Evolutionary conservation across 2,113 vertebrate species (phyloP).

Genomic region (Hoplias malabaricus): DNA sequence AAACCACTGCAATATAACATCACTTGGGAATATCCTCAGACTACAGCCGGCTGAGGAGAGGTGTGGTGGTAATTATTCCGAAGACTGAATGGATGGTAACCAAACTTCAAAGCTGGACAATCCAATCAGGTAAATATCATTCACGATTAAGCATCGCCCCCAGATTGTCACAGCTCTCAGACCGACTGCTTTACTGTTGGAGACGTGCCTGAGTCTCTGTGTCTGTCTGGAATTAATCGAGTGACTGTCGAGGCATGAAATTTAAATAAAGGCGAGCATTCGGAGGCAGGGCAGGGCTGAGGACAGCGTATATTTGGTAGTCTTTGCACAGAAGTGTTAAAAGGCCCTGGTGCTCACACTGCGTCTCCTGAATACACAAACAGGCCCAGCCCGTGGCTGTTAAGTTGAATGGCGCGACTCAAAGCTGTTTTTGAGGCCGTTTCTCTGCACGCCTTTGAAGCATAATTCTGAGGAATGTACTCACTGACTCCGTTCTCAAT

Average conservation of each 20-base stretch:
- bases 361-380: constrained; percentile 89
- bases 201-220: constrained; percentile 8
- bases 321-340: constrained; percentile 71
- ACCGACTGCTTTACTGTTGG: not conserved
- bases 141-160: not conserved
- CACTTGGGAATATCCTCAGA: not conserved
- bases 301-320: constrained; percentile 28
- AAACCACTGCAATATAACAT: no score
- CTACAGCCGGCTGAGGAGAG: no score
- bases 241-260: constrained; percentile 23
- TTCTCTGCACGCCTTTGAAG: constrained; percentile 71
- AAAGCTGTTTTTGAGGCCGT: constrained; percentile 79
- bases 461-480: constrained; percentile 94
- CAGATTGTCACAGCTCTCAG: not conserved
- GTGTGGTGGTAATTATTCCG: not conserved
- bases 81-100: not conserved
- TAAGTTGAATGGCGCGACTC: constrained; percentile 98
- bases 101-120: not conserved
- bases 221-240: constrained; percentile 9
- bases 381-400: constrained; percentile 81
- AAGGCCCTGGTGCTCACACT: constrained; percentile 71
- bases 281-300: not conserved
- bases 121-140: not conserved
- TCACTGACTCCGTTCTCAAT: constrained; percentile 90
- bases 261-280: constrained; percentile 21